A percentile compares a stretch with the other conserved stretches of the same genome.
These are phyloP conservation scores for Morpho helenor DNA, from an alignment of 2,888 invertebrate species.

Conservation along the genomic window DNA sequence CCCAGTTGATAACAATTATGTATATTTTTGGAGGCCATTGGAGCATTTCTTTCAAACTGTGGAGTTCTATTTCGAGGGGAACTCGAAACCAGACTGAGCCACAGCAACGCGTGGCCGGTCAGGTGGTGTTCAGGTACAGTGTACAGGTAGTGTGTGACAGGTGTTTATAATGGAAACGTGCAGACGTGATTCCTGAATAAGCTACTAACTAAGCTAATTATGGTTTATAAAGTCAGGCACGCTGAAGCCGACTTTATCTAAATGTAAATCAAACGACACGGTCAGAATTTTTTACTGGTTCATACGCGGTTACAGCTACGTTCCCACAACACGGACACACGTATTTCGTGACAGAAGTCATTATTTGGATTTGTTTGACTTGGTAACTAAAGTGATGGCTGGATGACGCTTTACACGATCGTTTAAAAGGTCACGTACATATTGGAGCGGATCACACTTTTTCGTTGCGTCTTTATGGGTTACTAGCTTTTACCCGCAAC, in stretches of 20 bases:
- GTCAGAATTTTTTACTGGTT: slow-evolving; percentile 25
- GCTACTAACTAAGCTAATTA: slow-evolving; percentile 13
- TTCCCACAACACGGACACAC: slow-evolving; percentile 29
- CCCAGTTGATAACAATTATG: too few relatives aligned
- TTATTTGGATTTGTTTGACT: slow-evolving; percentile 23
- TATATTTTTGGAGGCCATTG: too few relatives aligned
- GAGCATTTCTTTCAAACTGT: too few relatives aligned
- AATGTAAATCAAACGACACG: slow-evolving; percentile 30
- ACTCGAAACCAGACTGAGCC: too few relatives aligned
- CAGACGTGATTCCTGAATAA: slow-evolving; percentile 4
- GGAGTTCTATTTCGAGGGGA: too few relatives aligned
- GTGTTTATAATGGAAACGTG: too few relatives aligned
- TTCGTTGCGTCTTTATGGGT: too few relatives aligned
- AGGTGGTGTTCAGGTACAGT: too few relatives aligned
- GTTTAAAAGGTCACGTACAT: slow-evolving; percentile 3
- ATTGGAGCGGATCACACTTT: neutral
- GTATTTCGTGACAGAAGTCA: slow-evolving; percentile 32
- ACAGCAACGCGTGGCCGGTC: too few relatives aligned
- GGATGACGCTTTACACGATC: slow-evolving; percentile 6
- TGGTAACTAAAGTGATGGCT: slow-evolving; percentile 4
- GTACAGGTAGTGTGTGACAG: too few relatives aligned
- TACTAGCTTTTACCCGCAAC: too few relatives aligned
- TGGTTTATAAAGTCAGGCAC: slow-evolving; percentile 15
- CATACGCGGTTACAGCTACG: slow-evolving; percentile 19
- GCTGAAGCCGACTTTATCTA: slow-evolving; percentile 26